A percentile compares a stretch with the other conserved stretches of the same genome.
Evolutionary conservation across 1,140 invertebrate species (phyloP).

Genomic region (Bombus turneri): DNA sequence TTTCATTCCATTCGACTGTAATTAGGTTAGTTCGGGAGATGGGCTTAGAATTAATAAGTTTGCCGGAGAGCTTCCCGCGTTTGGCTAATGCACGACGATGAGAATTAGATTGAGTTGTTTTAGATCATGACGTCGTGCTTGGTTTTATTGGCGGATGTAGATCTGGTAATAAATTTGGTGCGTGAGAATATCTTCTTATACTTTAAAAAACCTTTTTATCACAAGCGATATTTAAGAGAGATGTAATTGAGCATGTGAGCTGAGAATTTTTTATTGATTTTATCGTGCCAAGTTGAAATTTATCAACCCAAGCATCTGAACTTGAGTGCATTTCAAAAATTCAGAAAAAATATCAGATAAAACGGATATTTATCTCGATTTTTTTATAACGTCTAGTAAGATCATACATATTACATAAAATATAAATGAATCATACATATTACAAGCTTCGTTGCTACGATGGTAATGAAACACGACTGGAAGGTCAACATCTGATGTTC

Average conservation of each 20-base stretch:
- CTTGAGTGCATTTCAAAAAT: accelerated
- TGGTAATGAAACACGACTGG: background rate
- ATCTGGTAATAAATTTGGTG: too few species aligned
- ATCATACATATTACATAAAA: background rate
- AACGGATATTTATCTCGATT: background rate
- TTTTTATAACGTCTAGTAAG: background rate
- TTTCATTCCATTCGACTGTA: background rate
- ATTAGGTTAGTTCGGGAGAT: background rate
- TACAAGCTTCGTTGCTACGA: background rate
- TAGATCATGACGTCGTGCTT: too few species aligned
- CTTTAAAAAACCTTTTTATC: too few species aligned
- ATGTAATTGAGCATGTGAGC: background rate
- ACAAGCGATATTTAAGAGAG: too few species aligned
- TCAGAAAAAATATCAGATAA: background rate
- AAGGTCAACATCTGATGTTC: background rate
- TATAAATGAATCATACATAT: background rate
- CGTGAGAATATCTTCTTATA: too few species aligned
- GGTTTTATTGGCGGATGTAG: too few species aligned
- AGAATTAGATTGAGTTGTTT: too few species aligned
- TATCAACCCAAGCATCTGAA: background rate
- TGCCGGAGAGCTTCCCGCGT: too few species aligned
- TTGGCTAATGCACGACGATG: too few species aligned
- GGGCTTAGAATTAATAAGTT: background rate
- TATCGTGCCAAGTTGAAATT: too few species aligned
- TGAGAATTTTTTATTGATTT: too few species aligned